Evolutionary conservation across 2,113 vertebrate genomes (phyloP).

Genomic region (Acanthochromis polyacanthus): DNA sequence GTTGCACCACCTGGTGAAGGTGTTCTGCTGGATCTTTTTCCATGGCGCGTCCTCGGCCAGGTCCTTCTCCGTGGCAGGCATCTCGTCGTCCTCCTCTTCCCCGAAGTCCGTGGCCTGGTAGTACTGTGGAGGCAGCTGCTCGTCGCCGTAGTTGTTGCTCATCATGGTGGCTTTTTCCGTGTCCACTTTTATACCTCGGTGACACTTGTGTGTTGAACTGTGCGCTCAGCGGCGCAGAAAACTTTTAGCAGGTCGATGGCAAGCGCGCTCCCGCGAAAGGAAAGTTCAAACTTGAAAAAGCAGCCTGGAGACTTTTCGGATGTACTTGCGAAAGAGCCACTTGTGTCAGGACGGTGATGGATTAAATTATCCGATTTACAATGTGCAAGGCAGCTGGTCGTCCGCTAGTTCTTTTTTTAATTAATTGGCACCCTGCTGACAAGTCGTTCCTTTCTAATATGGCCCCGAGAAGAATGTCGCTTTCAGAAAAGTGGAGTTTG

Average conservation of each 20-base stretch:
- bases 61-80: slow-evolving; percentile 96
- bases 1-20: slow-evolving; percentile 97
- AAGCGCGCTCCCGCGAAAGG: slow-evolving; percentile 63
- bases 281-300: slow-evolving; percentile 67
- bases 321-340: slow-evolving; percentile 72
- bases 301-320: slow-evolving; percentile 65
- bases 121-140: slow-evolving; percentile 81
- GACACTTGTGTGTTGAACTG: slow-evolving; percentile 70
- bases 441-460: slow-evolving; percentile 63
- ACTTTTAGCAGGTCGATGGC: slow-evolving; percentile 70
- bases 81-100: slow-evolving; percentile 88
- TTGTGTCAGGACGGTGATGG: slow-evolving; percentile 73
- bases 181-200: slow-evolving; percentile 80
- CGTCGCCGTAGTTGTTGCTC: slow-evolving; percentile 85
- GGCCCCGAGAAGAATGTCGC: slow-evolving; percentile 44
- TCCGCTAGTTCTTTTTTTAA: slow-evolving; percentile 14
- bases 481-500: slow-evolving; percentile 29
- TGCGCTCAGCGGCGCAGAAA: slow-evolving; percentile 53
- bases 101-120: slow-evolving; percentile 83
- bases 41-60: slow-evolving; percentile 96
- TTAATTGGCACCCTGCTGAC: slow-evolving; percentile 78
- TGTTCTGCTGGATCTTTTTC: slow-evolving; percentile 99
- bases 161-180: slow-evolving; percentile 77
- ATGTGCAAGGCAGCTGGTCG: slow-evolving; percentile 58
- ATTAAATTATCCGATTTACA: slow-evolving; percentile 74